phyloP scores from a whole-genome alignment of 2,888 invertebrate species.

The Allygus modestus region DNA sequence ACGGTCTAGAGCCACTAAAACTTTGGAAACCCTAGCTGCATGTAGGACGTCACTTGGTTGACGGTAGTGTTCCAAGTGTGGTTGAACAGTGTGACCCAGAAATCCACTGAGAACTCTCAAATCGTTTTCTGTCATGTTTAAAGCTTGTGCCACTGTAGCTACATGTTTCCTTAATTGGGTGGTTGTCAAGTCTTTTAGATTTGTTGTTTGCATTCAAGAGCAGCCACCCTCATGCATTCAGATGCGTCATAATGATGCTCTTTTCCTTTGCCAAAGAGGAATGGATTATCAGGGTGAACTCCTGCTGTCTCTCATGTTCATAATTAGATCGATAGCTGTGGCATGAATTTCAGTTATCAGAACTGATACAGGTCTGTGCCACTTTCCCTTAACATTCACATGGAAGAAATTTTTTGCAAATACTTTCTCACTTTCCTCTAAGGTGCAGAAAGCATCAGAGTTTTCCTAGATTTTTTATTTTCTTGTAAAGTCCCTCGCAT shows the following conservation, averaged over 20 bases:
- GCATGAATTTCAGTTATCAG: neutral
- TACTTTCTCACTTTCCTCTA: neutral
- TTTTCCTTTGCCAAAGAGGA: neutral
- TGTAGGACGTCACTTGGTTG: neutral
- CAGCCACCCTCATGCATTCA: neutral
- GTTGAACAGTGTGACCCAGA: neutral
- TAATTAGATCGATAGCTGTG: neutral
- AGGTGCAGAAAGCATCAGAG: neutral
- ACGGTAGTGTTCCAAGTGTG: neutral
- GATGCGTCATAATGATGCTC: neutral
- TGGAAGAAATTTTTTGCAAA: neutral
- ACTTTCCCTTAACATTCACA: slow-evolving; percentile 6
- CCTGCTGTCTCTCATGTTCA: neutral
- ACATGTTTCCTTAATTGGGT: neutral
- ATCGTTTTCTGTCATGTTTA: neutral
- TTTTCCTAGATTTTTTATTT: neutral
- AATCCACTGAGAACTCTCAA: neutral
- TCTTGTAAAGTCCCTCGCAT: neutral
- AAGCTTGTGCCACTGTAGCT: neutral
- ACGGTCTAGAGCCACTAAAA: neutral
- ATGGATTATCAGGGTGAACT: neutral
- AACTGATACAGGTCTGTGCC: slow-evolving; percentile 20
- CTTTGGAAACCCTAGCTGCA: neutral
- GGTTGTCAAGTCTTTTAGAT: neutral
- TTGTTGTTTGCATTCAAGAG: neutral